Percentiles rank a stretch among this genome's conserved stretches.
These are phyloP conservation scores for Maconellicoccus hirsutus DNA, from an alignment of 1,140 invertebrate species.

Conservation along the genomic window DNA sequence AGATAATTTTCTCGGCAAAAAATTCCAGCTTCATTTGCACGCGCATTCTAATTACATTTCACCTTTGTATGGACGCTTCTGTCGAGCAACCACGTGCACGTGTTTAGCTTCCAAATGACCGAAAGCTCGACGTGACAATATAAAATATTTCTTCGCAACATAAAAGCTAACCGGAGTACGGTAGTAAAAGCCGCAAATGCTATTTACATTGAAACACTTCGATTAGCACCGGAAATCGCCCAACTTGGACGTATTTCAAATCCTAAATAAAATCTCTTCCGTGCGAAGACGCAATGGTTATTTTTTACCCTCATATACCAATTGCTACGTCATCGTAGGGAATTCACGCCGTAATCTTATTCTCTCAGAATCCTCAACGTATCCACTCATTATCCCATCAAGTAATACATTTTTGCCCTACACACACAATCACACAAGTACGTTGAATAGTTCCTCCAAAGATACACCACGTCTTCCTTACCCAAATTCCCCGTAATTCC, in stretches of 20 bases:
- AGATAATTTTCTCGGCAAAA: not conserved
- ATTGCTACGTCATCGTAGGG: not conserved
- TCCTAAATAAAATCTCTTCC: not conserved
- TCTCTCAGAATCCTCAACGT: too few relatives aligned
- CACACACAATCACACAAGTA: too few relatives aligned
- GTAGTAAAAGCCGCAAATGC: not conserved
- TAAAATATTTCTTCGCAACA: not conserved
- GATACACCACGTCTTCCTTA: not conserved
- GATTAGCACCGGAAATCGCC: not conserved
- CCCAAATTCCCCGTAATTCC: not conserved
- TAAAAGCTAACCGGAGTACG: not conserved
- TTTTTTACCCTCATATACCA: not conserved
- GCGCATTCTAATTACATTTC: not conserved
- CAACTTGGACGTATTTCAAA: conserved; percentile 4
- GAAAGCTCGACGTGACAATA: not conserved
- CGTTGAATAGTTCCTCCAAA: too few relatives aligned
- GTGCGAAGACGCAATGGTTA: not conserved
- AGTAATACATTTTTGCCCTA: too few relatives aligned
- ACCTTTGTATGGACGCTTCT: not conserved
- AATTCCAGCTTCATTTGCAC: not conserved
- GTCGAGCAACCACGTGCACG: not conserved
- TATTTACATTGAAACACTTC: not conserved
- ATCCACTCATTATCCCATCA: too few relatives aligned
- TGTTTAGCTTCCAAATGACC: not conserved
- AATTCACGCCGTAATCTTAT: not conserved